Conservation (phyloP, 2,888 invertebrate genomes). For the Acrobasis repandana region DNA sequence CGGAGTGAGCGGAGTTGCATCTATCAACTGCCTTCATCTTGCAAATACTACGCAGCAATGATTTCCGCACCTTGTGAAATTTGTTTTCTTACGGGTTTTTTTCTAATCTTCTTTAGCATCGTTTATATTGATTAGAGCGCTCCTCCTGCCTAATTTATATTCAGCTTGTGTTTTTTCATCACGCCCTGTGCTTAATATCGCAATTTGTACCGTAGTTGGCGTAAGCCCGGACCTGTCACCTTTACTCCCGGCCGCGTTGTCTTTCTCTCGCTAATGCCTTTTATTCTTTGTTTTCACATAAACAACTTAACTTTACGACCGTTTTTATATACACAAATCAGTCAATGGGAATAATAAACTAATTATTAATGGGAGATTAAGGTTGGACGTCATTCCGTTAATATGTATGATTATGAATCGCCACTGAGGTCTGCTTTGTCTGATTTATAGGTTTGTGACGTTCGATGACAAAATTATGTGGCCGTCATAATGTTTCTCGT, state of each 20-base stretch:
- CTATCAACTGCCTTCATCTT: not conserved
- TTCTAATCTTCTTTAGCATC: constrained; percentile 83
- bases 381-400: constrained; percentile 42
- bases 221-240: constrained; percentile 79
- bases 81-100: constrained; percentile 80
- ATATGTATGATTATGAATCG: constrained; percentile 54
- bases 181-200: constrained; percentile 82
- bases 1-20: too few species aligned
- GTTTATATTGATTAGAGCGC: constrained; percentile 84
- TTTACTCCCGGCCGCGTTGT: constrained; percentile 67
- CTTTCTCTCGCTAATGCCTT: constrained; percentile 62
- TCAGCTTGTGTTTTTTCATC: constrained; percentile 84
- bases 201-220: constrained; percentile 81
- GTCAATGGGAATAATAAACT: constrained; percentile 53
- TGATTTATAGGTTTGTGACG: constrained; percentile 40
- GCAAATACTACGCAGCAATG: constrained; percentile 22
- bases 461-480: constrained; percentile 62
- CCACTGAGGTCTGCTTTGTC: constrained; percentile 50
- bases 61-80: constrained; percentile 67
- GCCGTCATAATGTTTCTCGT: constrained; percentile 57
- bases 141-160: constrained; percentile 81
- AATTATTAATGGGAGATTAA: constrained; percentile 60
- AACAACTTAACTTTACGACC: constrained; percentile 63
- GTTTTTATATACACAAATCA: constrained; percentile 59
- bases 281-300: constrained; percentile 68